Base-by-base conservation (phyloP, 2,797 vertebrate genomes). In the Enteromius afrohamiltoni region DNA sequence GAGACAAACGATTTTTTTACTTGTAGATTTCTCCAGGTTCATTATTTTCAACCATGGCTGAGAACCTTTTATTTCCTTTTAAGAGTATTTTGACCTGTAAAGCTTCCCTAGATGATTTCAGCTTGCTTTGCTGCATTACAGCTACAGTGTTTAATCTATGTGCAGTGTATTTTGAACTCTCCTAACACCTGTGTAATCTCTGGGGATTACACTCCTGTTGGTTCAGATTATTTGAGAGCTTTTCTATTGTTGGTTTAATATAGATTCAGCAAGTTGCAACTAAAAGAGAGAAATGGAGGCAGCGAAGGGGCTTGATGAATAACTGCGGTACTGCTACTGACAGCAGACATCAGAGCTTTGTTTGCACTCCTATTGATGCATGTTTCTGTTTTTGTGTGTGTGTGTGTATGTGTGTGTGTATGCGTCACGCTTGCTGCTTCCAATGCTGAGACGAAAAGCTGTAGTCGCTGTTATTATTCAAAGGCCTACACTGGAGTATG, bases 241-340 rank as follows among this genome's bases (percentile, higher is more conserved):
- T 69, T 64, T 80, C 62, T 29, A 21, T 16, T 69, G 70, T 75
- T 77, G 77, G 55, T 83, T 77, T 71, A 29, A 80, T 78, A 65
- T 53, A 31, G 76, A 79, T 65, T 87, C 42, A 45, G 49, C 10
- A 47, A 58, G 77, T 74, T 76, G 80, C 6, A 3, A 49, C 37
- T 62, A 55, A 65, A 76, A 0, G 65, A 68, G 68, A 67, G 40
- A 68, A 76, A 51, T 53, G 64, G 45, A 70, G 73, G 58, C 51
- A 29, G 6, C 1, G 34, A 82, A 71, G 6, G 17, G 58, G 42
- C 37, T 85, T 87, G 83, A 85, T 80, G 79, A 87, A 85, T 86
- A 87, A 82, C 82, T 85, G 82, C 82, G 23, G 81, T 80, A 85
- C 75, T 82, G 69, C 45, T 77, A 60, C 81, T 80, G 83, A 87